Conservation (phyloP, 2,888 invertebrate species). For the Nebria salina region DNA sequence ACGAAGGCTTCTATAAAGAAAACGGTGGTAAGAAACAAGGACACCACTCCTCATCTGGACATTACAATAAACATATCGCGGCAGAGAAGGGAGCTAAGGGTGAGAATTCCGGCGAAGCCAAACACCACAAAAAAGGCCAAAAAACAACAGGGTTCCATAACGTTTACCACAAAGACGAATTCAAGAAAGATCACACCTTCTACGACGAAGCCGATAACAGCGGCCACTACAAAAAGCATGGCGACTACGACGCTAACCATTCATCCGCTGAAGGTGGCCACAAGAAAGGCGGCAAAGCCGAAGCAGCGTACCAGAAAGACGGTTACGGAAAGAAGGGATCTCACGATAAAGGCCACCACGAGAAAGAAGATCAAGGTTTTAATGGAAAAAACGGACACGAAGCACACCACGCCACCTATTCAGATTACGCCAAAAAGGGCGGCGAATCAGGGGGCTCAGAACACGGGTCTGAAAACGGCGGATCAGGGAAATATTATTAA, state of each 20-base stretch:
- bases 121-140: slow-evolving; percentile 74
- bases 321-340: slow-evolving; percentile 68
- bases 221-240: slow-evolving; percentile 74
- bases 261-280: slow-evolving; percentile 67
- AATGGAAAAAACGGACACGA: slow-evolving; percentile 68
- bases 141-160: slow-evolving; percentile 78
- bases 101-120: slow-evolving; percentile 68
- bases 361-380: slow-evolving; percentile 67
- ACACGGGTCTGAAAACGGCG: slow-evolving; percentile 62
- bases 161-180: slow-evolving; percentile 80
- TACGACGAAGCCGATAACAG: slow-evolving; percentile 76
- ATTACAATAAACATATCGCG: slow-evolving; percentile 68
- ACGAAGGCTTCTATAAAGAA: slow-evolving; percentile 66
- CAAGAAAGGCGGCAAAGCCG: slow-evolving; percentile 67
- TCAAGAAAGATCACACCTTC: slow-evolving; percentile 79
- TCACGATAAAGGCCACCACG: slow-evolving; percentile 68
- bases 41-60: slow-evolving; percentile 66
- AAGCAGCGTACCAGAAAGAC: slow-evolving; percentile 65
- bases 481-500: slow-evolving; percentile 48
- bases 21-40: slow-evolving; percentile 67
- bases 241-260: slow-evolving; percentile 67
- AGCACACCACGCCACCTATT: slow-evolving; percentile 66
- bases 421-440: slow-evolving; percentile 67
- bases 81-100: slow-evolving; percentile 67
- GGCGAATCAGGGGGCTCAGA: slow-evolving; percentile 64